Base-by-base conservation (phyloP, 2,113 vertebrate species). In the Carassius gibelio region DNA sequence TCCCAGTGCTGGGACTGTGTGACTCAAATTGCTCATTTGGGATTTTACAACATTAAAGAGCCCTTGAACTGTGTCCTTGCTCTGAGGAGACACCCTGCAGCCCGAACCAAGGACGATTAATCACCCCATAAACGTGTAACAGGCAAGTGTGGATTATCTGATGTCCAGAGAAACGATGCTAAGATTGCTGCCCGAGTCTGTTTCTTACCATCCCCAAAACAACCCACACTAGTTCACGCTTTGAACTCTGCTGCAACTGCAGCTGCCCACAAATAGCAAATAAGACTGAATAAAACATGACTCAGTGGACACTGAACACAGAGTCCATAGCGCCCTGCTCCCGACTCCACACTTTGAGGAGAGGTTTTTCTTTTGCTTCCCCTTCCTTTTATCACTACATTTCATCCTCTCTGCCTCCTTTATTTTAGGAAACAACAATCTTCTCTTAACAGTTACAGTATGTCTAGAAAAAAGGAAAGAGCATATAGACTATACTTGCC, bases 51-150 rank as follows among this genome's bases (percentile, higher is more conserved):
- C 78, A 50, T 66, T 81, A 66, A 81, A 50, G n/a, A 48, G 61
- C 61, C 78, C 78, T 81, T 71, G 26, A 82, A 82, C 80, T 21
- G 26, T 71, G 48, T 82, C 80, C 66, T 82, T n/a, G 64, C 30
- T 77, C 23, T 50, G n/a, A 52, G 57, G 15, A 57, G 50, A 66
- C 59, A 48, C 61, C 78, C 78, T 23, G 45, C 80, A 68, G 80
- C 48, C 38, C 9, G 7, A 64, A 68, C 42, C 83, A 57, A 10
- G 42, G 23, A 77, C 38, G 34, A 77, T 84, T 57, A 55, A 84
- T 84, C 74, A 77, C 11, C 75, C 5, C 36, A 38, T 42, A 38
- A 68, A 61, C 36, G 8, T 2, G 15, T 50, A 34, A 15, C 21
- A 42, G 14, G 5, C 36, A 21, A 72, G 76, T 30, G 52, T 71